Percentiles rank a stretch among this genome's conserved stretches.
Evolutionary conservation across 2,797 vertebrate genomes (phyloP).

Genomic region (Platalea minor): DNA sequence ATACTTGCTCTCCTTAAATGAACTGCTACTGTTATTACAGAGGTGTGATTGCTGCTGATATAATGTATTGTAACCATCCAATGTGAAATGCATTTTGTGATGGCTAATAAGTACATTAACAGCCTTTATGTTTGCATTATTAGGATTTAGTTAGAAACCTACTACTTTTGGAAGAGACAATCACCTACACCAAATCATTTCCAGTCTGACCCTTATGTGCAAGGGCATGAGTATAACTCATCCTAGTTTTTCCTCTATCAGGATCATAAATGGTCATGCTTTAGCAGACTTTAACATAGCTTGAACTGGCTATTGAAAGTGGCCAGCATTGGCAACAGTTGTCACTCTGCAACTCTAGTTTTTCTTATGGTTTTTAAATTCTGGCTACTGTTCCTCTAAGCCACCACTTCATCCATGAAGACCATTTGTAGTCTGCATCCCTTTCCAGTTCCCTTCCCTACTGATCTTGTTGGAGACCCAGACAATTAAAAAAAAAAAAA

Average conservation of each 20-base stretch:
- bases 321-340: background rate
- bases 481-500: background rate
- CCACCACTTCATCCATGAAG: background rate
- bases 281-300: background rate
- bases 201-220: constrained; percentile 38
- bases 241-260: background rate
- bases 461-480: background rate
- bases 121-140: constrained; percentile 65
- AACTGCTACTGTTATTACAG: constrained; percentile 56
- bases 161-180: constrained; percentile 1
- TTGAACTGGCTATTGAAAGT: background rate
- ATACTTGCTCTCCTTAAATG: constrained; percentile 55
- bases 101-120: constrained; percentile 62
- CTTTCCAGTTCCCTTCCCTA: background rate
- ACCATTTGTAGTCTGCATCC: background rate
- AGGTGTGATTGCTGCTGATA: constrained; percentile 50
- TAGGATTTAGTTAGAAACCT: constrained; percentile 61
- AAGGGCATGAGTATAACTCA: constrained; percentile 50
- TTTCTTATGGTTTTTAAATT: background rate
- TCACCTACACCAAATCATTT: constrained; percentile 11
- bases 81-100: constrained; percentile 62
- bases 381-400: background rate
- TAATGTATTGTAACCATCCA: constrained; percentile 58
- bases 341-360: background rate
- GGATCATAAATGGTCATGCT: constrained; percentile 29